A percentile compares a stretch with the other conserved stretches of the same genome.
Evolutionary conservation across 2,113 vertebrate species (phyloP).

Genomic region (Seriola quinqueradiata): DNA sequence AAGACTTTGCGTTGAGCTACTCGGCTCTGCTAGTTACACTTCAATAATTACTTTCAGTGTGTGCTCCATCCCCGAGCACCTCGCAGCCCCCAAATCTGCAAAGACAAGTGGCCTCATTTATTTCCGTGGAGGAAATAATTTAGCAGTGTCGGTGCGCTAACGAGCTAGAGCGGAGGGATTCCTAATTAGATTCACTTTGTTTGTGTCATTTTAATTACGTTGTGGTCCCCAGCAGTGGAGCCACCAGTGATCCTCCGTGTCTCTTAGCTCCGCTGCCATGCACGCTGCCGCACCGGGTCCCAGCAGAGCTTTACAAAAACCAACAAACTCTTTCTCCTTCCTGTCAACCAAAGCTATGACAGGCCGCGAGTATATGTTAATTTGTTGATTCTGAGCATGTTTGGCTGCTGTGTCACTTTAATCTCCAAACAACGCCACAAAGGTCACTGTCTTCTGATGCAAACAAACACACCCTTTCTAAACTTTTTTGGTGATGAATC

Average conservation of each 20-base stretch:
- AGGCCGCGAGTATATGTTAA: conserved; percentile 65
- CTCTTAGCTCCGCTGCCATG: conserved; percentile 74
- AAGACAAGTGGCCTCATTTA: conserved; percentile 91
- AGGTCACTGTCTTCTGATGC: conserved; percentile 76
- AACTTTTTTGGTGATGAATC: conserved; percentile 84
- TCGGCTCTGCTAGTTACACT: conserved; percentile 70
- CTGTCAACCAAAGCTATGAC: conserved; percentile 63
- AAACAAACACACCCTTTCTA: conserved; percentile 74
- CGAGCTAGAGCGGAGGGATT: conserved; percentile 88
- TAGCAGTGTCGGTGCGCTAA: conserved; percentile 88
- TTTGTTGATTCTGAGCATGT: conserved; percentile 77
- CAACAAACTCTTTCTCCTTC: conserved; percentile 54
- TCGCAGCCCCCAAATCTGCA: conserved; percentile 81
- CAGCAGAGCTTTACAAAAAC: conserved; percentile 63
- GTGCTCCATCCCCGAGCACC: conserved; percentile 70
- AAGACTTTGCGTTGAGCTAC: conserved; percentile 46
- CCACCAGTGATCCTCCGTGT: conserved; percentile 84
- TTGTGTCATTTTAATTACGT: conserved; percentile 95
- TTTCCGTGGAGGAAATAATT: conserved; percentile 91
- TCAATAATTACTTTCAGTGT: conserved; percentile 78
- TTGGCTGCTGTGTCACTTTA: conserved; percentile 75
- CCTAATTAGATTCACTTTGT: conserved; percentile 96
- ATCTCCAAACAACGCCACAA: conserved; percentile 73
- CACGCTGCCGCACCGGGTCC: conserved; percentile 50
- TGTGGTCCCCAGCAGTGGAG: conserved; percentile 84